Base-by-base conservation (phyloP, 2,113 vertebrate genomes). In the Megaceryle torquata region DNA sequence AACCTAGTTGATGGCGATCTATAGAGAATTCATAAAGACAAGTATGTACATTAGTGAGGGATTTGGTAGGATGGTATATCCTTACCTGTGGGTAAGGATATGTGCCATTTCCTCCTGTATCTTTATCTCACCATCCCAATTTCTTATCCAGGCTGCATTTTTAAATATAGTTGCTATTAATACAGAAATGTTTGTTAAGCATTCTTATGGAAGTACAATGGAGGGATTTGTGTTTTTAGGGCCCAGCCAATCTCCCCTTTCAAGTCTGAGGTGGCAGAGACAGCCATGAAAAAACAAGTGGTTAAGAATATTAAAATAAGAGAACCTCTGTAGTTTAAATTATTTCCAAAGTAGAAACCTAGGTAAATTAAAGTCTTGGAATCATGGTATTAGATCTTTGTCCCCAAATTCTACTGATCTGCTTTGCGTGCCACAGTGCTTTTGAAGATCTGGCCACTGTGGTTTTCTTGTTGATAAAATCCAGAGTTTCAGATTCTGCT, bases 71-170 rank as follows among this genome's bases (percentile, higher is more conserved):
- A 44, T 33, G n/a, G 20, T 53, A 1, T 60, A 14, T 72, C 10
- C 50, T 79, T 71, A 60, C 12, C 18, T 68, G 8, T 51, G 37
- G 31, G 11, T 76, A 68, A 60, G 15, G 29, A 37, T 41, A 41
- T 1, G 2, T 71, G 12, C 11, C 5, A 0, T 53, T 87, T 84
- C 12, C 17, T 70, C 13, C 15, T 0, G 0, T 84, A 70, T 41
- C 22, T 63, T 89, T 61, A 44, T 48, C 15, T 87, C 51, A 44
- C 25, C 11, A 25, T n/a, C 21, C 39, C 5, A 84, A 31, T 67
- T 89, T 39, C 51, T 78, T 69, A 91, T 11, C 13, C 18, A 76
- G 31, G 10, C 10, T 57, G 12, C 56, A 13, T 84, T 88, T 77
- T 89, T 11, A 57, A 78, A 59, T 87, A 13, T 13, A 65, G 33